Evolutionary conservation across 2,888 invertebrate species (phyloP), one percentile per base, ranked within the genome.

Genomic region (Papilio protenor): DNA sequence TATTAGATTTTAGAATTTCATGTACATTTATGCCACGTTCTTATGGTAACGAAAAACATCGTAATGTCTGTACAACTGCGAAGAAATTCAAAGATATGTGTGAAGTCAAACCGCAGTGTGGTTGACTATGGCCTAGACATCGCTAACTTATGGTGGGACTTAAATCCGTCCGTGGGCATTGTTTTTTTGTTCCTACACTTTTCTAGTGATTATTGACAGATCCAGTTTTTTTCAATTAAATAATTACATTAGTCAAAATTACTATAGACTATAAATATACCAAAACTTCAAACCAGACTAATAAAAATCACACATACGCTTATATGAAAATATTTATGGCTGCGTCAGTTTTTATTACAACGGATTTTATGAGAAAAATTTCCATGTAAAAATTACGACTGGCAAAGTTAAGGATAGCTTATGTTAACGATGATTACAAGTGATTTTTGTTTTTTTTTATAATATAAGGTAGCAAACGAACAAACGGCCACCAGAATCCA

Each of bases 321-420:
- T 18, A 33, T 40, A 18, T 64, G 18, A 64, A 64, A 33, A 64
- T 64, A 40, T 64, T 64, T 64, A 64, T 64, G 61, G 14, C 27
- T 16, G 33, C 61, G 64, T 40, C 18, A 64, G 40, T 4, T 64
- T 64, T 64, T 64, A 64, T 64, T 64, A 40, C 40, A 64, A n/a
- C 2, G 10, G 64, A 40, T 64, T 64, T 64, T 64, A 64, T 40
- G 40, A 64, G 64, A 33, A 64, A 23, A 64, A 18, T 18, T 40
- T 64, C 40, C 40, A 64, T 64, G 23, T 64, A 40, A 33, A 64
- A 64, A 40, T 64, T 64, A 64, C 40, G 64, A 64, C 64, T 16
- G 10, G 8, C 33, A n/a, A 64, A 64, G n/a, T 64, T 64, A 40
- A 33, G 64, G 64, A 40, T 64, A n/a, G 64, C 40, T 64, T 64